phyloP scores from a whole-genome alignment of 2,797 vertebrate species.

The Poeciliopsis gracilis region DNA sequence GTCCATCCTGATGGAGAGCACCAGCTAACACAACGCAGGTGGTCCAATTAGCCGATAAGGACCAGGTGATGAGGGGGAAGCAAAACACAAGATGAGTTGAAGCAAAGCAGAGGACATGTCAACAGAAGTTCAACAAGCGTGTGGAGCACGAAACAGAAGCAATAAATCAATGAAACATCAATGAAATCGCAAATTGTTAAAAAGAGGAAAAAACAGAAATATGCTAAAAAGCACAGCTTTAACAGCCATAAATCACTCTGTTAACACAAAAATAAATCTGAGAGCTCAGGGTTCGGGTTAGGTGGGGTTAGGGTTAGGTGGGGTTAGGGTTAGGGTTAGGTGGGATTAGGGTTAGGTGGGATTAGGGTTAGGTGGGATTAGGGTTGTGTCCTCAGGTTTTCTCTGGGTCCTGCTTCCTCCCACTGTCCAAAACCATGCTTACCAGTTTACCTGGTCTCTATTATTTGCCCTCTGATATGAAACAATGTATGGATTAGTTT shows the following conservation, averaged over 20 bases:
- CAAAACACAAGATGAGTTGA: not conserved
- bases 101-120: not conserved
- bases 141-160: not conserved
- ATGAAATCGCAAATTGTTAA: not conserved
- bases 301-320: too few species aligned
- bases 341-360: too few species aligned
- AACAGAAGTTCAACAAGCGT: not conserved
- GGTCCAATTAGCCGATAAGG: not conserved
- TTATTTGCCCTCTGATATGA: not conserved
- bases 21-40: not conserved
- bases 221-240: not conserved
- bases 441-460: not conserved
- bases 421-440: not conserved
- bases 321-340: not conserved
- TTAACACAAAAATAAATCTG: not conserved
- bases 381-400: not conserved
- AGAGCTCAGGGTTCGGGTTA: not conserved
- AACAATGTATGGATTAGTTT: not conserved
- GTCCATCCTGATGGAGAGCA: not conserved
- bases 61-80: not conserved
- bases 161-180: not conserved
- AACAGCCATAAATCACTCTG: not conserved
- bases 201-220: not conserved
- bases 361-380: too few species aligned
- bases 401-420: not conserved